A percentile compares a stretch with the other conserved stretches of the same genome.
Evolutionary conservation across 2,888 invertebrate genomes (phyloP).

Genomic region (Ectobius pallidus): DNA sequence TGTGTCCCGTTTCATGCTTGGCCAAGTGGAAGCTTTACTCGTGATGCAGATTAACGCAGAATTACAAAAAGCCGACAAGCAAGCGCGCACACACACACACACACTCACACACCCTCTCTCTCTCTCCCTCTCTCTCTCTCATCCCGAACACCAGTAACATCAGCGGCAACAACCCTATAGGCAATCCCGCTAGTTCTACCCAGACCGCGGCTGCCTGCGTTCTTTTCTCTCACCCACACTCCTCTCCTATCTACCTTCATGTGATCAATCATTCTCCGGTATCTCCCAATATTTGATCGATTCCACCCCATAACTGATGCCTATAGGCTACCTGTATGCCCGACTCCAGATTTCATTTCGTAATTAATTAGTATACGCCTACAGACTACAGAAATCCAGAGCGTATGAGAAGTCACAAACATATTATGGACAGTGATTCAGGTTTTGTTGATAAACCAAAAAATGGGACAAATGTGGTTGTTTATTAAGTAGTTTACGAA

Average conservation of each 20-base stretch:
- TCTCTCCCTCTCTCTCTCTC: not conserved
- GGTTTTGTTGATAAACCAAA: too few relatives aligned
- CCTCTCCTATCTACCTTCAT: too few relatives aligned
- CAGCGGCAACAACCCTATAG: constrained; percentile 6
- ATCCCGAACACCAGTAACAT: not conserved
- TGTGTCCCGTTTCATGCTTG: constrained; percentile 43
- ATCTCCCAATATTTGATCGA: not conserved
- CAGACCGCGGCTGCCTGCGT: not conserved
- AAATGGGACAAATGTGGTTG: too few relatives aligned
- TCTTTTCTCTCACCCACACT: constrained; percentile 21
- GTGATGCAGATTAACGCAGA: constrained; percentile 44
- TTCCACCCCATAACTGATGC: not conserved
- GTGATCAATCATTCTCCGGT: not conserved
- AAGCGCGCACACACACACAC: constrained; percentile 18
- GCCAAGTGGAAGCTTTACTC: constrained; percentile 42
- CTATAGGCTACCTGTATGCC: too few relatives aligned
- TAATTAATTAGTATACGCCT: too few relatives aligned
- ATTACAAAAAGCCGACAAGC: constrained; percentile 44
- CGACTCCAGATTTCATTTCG: too few relatives aligned
- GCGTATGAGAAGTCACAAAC: too few relatives aligned
- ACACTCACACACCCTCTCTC: not conserved
- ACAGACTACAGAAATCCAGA: too few relatives aligned
- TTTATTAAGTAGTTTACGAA: too few relatives aligned
- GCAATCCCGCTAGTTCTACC: constrained; percentile 8
- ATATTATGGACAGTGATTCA: too few relatives aligned